Base-by-base conservation (phyloP, 1,140 invertebrate species). In the Saccostrea cuccullata region DNA sequence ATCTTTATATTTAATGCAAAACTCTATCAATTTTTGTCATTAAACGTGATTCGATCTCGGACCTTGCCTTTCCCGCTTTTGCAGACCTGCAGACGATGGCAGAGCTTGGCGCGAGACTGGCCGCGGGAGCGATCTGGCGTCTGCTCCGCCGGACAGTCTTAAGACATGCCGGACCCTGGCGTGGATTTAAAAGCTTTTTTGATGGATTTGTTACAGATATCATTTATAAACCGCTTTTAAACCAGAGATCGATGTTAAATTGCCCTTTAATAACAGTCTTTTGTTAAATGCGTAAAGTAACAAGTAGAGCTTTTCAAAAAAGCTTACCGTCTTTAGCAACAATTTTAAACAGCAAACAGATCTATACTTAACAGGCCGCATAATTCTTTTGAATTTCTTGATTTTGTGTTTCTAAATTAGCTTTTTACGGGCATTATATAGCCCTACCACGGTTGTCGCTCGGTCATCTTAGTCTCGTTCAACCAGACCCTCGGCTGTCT, bases 31-130 rank as follows among this genome's bases (percentile, higher is more conserved):
- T 36, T 77, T 36, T 77, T 47, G 9, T 47, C 26, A 77, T 77
- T 77, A 77, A 36, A 77, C 70, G 23, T 77, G 70, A 77, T 77
- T 77, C 70, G 30, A 77, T 77, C 70, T 77, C 26, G 6, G 26
- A 26, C 23, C 60, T 36, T 36, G 70, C 26, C 26, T 26, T 64
- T 73, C 30, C 70, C 23, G 13, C 30, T 36, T 36, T 15, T 13
- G 30, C 13, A 73, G 23, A 36, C 23, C 9, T 30, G 23, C 70
- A 73, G 70, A 73, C 70, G 70, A 36, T 77, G 30, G 70, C 15
- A 26, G 70, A 30, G 70, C 70, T 23, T 36, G 70, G 70, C 70
- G 70, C 70, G 70, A 77, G 70, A 13, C 26, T 36, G 23, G n/a
- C 70, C 70, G 13, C 26, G 70, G 70, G 20, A 67, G 20, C 60